Conservation (phyloP, 2,888 invertebrate genomes). For the Lampropteryx suffumata region DNA sequence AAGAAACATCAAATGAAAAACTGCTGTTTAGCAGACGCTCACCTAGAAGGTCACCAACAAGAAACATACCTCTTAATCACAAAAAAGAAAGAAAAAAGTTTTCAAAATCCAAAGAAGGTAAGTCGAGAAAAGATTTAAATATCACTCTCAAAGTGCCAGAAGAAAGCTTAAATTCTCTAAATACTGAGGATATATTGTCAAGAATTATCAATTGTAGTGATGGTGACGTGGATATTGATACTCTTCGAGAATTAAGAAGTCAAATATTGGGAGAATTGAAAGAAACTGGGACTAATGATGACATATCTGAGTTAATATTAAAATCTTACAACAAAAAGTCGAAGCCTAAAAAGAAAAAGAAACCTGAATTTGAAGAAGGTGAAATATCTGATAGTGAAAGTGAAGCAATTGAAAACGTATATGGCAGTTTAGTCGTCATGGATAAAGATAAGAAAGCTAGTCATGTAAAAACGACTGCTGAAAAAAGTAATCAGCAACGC, state of each 20-base stretch:
- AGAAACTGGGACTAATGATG: conserved; percentile 68
- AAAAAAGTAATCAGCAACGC: conserved; percentile 47
- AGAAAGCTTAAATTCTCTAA: conserved; percentile 65
- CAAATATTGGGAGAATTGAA: conserved; percentile 76
- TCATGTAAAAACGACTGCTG: conserved; percentile 33
- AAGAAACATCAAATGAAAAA: conserved; percentile 39
- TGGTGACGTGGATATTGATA: conserved; percentile 73
- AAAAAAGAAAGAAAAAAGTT: conserved; percentile 66
- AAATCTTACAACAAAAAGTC: conserved; percentile 63
- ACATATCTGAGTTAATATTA: conserved; percentile 72
- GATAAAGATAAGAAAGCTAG: conserved; percentile 42
- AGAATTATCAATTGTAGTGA: conserved; percentile 73
- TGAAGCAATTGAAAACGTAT: conserved; percentile 71
- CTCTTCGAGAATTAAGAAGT: conserved; percentile 70
- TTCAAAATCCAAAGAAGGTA: conserved; percentile 43
- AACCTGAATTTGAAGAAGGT: conserved; percentile 68
- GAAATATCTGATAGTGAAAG: conserved; percentile 77
- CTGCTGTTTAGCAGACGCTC: conserved; percentile 60
- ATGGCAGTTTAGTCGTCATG: conserved; percentile 62
- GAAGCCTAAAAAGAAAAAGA: conserved; percentile 34
- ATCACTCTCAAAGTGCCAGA: conserved; percentile 74
- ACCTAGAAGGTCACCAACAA: conserved; percentile 52
- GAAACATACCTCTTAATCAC: conserved; percentile 48
- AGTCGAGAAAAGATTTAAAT: conserved; percentile 57
- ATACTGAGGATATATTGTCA: conserved; percentile 69